Conservation (phyloP, 2,797 vertebrate genomes). For the Rhadinocentrus ornatus region DNA sequence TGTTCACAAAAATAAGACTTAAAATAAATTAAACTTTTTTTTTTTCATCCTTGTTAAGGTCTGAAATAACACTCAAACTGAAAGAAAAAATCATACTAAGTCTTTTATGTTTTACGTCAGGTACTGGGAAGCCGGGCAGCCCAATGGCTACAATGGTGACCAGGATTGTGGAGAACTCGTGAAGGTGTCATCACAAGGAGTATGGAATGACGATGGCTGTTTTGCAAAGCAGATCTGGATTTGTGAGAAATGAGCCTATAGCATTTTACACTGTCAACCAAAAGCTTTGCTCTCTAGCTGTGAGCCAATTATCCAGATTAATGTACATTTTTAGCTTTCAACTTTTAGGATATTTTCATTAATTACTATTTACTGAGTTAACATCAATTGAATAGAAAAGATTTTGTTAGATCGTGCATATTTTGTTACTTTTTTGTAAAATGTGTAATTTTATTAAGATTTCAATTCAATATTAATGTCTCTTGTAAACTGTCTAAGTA, state of each 20-base stretch:
- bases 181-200: fast-evolving
- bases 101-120: constrained; percentile 16
- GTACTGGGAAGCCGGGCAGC: constrained; percentile 54
- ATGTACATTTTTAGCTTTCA: not conserved
- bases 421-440: not conserved
- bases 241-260: constrained; percentile 50
- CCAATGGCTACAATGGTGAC: constrained; percentile 36
- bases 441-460: not conserved
- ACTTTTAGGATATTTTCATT: not conserved
- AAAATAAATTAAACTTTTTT: not conserved
- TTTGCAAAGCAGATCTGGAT: constrained; percentile 2
- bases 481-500: not conserved
- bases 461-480: not conserved
- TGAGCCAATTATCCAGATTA: not conserved
- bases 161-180: constrained; percentile 62
- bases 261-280: not conserved
- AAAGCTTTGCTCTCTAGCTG: not conserved
- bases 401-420: not conserved
- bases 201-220: constrained; percentile 58
- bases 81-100: not conserved
- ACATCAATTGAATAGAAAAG: not conserved
- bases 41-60: not conserved
- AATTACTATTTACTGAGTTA: not conserved
- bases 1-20: not conserved
- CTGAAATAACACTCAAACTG: not conserved